A percentile compares a stretch with the other conserved stretches of the same genome.
Conservation (phyloP, 2,888 invertebrate genomes). For the Oxyteleia sp. region DNA sequence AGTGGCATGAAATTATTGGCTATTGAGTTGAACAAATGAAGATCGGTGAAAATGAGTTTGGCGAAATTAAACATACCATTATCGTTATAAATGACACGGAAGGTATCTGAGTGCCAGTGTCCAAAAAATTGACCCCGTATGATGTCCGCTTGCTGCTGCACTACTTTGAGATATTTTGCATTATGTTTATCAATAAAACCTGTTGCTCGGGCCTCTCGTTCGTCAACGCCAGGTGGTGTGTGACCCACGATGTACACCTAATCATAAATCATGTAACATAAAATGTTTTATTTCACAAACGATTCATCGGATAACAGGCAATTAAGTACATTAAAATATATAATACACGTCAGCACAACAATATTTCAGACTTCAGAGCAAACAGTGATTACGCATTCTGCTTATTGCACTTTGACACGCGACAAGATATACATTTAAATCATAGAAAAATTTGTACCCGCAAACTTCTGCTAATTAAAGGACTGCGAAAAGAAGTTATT, state of each 20-base stretch:
- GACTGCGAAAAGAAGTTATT: too few relatives aligned
- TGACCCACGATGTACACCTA: slow-evolving; percentile 97
- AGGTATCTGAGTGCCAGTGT: slow-evolving; percentile 96
- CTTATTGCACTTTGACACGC: slow-evolving; percentile 60
- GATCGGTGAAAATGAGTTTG: neutral
- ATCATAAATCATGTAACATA: slow-evolving; percentile 57
- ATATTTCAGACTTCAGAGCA: slow-evolving; percentile 59
- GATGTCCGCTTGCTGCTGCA: slow-evolving; percentile 93
- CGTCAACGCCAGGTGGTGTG: slow-evolving; percentile 96
- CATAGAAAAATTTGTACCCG: too few relatives aligned
- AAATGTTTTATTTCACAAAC: slow-evolving; percentile 55
- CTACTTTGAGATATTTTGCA: slow-evolving; percentile 91
- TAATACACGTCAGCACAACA: slow-evolving; percentile 60
- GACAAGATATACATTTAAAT: slow-evolving; percentile 53
- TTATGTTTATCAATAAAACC: slow-evolving; percentile 93
- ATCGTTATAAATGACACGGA: slow-evolving; percentile 94
- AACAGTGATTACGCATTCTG: slow-evolving; percentile 66
- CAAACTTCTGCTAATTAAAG: too few relatives aligned
- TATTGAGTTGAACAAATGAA: neutral
- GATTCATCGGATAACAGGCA: slow-evolving; percentile 55
- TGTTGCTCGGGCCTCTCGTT: slow-evolving; percentile 91
- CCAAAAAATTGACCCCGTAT: slow-evolving; percentile 97
- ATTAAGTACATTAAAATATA: slow-evolving; percentile 66
- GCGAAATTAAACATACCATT: slow-evolving; percentile 89
- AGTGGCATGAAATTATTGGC: neutral